Evolutionary conservation across 2,888 invertebrate genomes (phyloP).

Genomic region (Cyaniris semiargus): DNA sequence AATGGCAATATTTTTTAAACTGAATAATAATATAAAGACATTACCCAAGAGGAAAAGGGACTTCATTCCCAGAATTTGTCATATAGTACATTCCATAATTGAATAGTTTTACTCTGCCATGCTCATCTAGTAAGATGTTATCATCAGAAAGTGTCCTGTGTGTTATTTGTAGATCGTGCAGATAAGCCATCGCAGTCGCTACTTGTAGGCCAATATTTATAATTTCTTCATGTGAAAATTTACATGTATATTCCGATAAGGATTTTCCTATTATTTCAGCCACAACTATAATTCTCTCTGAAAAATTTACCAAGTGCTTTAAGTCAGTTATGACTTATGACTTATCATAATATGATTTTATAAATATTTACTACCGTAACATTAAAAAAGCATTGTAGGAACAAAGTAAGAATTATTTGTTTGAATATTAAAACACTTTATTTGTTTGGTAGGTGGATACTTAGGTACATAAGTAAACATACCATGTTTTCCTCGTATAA

Average conservation of each 20-base stretch:
- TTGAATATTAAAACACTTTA: neutral
- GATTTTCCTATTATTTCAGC: constrained; percentile 88
- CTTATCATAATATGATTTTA: too few relatives aligned
- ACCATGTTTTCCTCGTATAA: constrained; percentile 97
- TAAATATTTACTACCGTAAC: too few relatives aligned
- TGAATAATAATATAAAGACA: constrained; percentile 44
- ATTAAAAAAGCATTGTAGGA: neutral
- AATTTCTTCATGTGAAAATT: constrained; percentile 73
- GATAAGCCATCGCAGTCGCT: constrained; percentile 84
- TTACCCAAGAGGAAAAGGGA: constrained; percentile 93
- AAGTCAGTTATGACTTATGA: neutral
- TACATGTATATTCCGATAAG: constrained; percentile 76
- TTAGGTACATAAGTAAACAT: constrained; percentile 45
- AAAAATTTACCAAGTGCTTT: constrained; percentile 43
- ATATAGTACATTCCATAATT: constrained; percentile 97
- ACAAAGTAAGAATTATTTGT: neutral
- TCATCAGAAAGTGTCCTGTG: constrained; percentile 91
- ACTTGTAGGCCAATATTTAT: constrained; percentile 86
- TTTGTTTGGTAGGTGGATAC: neutral
- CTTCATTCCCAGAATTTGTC: constrained; percentile 92
- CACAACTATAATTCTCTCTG: constrained; percentile 90
- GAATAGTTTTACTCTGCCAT: constrained; percentile 89
- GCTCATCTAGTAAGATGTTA: constrained; percentile 88
- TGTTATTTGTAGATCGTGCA: constrained; percentile 87
- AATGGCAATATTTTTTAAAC: neutral